A percentile compares a stretch with the other conserved stretches of the same genome.
Conservation (phyloP, 2,888 invertebrate species). For the Apodemia mormo region DNA sequence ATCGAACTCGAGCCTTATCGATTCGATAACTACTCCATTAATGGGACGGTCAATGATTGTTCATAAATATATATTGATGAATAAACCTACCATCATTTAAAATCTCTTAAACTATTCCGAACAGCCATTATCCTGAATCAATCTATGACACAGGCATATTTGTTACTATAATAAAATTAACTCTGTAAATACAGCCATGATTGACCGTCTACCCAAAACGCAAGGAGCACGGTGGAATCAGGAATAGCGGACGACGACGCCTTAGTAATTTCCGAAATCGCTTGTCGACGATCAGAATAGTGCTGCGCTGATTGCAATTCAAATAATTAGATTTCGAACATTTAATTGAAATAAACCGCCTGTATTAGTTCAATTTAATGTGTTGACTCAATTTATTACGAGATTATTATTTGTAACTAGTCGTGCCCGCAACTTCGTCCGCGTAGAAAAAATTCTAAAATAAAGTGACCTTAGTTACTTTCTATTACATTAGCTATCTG, state of each 20-base stretch:
- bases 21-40: too few relatives aligned
- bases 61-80: too few relatives aligned
- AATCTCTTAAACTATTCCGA: too few relatives aligned
- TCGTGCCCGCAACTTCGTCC: too few relatives aligned
- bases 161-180: neutral
- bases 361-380: slow-evolving; percentile 36
- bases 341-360: slow-evolving; percentile 64
- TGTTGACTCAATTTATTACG: neutral
- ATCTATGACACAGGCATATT: neutral
- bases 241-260: slow-evolving; percentile 58
- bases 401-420: neutral
- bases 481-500: too few relatives aligned
- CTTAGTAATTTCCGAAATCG: slow-evolving; percentile 81
- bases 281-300: slow-evolving; percentile 75
- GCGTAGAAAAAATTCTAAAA: too few relatives aligned
- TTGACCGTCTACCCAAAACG: slow-evolving; percentile 59
- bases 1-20: too few relatives aligned
- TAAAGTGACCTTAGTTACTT: too few relatives aligned
- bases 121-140: neutral
- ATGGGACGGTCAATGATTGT: too few relatives aligned
- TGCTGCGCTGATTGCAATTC: slow-evolving; percentile 62
- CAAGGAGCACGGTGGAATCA: slow-evolving; percentile 49
- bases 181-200: slow-evolving; percentile 8
- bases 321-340: slow-evolving; percentile 77
- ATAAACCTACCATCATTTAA: too few relatives aligned